Evolutionary conservation across 1,140 invertebrate species (phyloP).

Genomic region (Trichogramma pretiosum): DNA sequence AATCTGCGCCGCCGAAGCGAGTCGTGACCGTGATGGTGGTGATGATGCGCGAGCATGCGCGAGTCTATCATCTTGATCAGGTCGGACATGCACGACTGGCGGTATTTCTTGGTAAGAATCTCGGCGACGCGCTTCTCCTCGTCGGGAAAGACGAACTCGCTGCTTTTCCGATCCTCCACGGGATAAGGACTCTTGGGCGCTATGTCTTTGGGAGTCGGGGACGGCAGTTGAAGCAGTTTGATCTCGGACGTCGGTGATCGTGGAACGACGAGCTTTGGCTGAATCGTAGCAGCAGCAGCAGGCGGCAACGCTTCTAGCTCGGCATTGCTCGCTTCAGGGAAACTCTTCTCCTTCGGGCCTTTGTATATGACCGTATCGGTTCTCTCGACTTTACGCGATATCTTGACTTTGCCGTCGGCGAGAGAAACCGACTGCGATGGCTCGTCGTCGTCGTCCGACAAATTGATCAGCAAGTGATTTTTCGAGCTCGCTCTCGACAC

Average conservation of each 20-base stretch:
- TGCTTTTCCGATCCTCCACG: background rate
- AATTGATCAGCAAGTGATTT: slow-evolving; percentile 2
- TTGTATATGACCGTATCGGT: slow-evolving; percentile 35
- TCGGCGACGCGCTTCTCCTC: slow-evolving; percentile 3
- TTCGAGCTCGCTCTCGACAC: background rate
- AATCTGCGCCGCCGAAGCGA: slow-evolving; percentile 7
- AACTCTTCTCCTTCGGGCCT: slow-evolving; percentile 23
- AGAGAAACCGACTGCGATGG: background rate
- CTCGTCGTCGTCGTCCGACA: background rate
- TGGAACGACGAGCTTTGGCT: background rate
- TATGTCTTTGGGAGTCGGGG: slow-evolving; percentile 2
- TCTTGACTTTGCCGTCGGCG: slow-evolving; percentile 9
- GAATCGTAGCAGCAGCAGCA: slow-evolving; percentile 2
- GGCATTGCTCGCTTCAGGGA: background rate
- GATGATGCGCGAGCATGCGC: slow-evolving; percentile 30
- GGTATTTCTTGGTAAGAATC: slow-evolving; percentile 17
- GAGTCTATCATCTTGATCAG: slow-evolving; percentile 37
- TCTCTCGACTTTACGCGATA: slow-evolving; percentile 24
- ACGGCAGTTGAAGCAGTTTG: slow-evolving; percentile 10
- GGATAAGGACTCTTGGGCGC: slow-evolving; percentile 5
- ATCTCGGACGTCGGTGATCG: background rate
- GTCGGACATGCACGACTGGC: slow-evolving; percentile 35
- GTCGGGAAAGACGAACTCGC: background rate
- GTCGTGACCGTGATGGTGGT: slow-evolving; percentile 7
- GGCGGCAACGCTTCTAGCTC: background rate